These are phyloP conservation scores for Mus minutoides DNA, from an alignment of 2,797 vertebrate genomes.

Conservation along the genomic window DNA sequence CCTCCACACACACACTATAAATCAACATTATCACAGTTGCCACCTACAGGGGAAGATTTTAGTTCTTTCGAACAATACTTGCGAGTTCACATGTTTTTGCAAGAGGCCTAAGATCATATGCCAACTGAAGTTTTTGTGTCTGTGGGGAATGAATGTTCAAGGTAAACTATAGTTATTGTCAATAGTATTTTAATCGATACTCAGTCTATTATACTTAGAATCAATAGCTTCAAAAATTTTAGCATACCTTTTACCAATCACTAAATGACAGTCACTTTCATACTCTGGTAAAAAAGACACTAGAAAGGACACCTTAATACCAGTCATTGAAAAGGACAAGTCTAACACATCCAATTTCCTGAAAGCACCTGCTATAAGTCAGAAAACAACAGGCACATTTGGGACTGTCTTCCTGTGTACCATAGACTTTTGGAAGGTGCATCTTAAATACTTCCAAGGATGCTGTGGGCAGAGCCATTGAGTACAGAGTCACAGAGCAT, in stretches of 20 bases:
- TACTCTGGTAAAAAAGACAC: not conserved
- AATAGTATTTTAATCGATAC: constrained; percentile 8
- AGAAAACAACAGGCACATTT: not conserved
- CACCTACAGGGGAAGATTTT: not conserved
- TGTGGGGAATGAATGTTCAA: not conserved
- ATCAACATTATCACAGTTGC: not conserved
- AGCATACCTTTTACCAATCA: not conserved
- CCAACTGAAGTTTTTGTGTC: not conserved
- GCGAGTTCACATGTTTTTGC: not conserved
- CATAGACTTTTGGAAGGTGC: not conserved
- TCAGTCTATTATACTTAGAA: not conserved
- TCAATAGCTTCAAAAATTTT: not conserved
- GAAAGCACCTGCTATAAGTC: not conserved
- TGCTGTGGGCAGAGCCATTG: not conserved
- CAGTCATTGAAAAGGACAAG: not conserved
- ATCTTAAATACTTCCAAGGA: not conserved
- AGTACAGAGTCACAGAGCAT: not conserved
- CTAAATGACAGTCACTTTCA: not conserved
- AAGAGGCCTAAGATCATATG: not conserved
- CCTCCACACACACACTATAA: not conserved
- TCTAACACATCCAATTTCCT: not conserved
- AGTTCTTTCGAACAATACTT: not conserved
- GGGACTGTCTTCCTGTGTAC: not conserved
- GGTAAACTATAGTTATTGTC: not conserved
- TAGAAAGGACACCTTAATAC: not conserved